phyloP scores from a whole-genome alignment of 1,140 invertebrate genomes.

The Drosophila ironensis region DNA sequence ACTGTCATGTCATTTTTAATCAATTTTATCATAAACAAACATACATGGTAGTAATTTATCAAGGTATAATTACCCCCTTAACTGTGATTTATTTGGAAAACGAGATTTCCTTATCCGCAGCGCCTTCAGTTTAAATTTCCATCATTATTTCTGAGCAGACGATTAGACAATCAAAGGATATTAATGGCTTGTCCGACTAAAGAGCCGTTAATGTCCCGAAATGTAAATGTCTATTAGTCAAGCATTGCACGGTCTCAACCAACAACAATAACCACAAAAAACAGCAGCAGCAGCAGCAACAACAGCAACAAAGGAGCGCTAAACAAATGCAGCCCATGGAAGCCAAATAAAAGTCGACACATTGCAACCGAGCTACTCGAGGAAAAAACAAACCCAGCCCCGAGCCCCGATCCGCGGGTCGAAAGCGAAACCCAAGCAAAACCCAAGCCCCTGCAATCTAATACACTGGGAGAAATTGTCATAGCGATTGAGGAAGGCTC shows the following conservation, averaged over 20 bases:
- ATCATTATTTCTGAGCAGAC: background rate
- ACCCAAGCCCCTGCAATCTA: slow-evolving; percentile 13
- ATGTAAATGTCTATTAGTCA: slow-evolving; percentile 60
- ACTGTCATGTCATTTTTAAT: too few species aligned
- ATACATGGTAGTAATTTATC: too few species aligned
- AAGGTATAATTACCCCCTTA: too few species aligned
- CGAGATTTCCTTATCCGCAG: background rate
- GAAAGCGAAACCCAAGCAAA: slow-evolving; percentile 28
- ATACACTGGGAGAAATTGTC: background rate
- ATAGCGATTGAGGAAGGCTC: too few species aligned
- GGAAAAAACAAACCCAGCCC: slow-evolving; percentile 16
- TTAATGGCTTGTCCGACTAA: slow-evolving; percentile 57
- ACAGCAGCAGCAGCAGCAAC: slow-evolving; percentile 4
- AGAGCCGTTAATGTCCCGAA: slow-evolving; percentile 40
- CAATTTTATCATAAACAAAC: too few species aligned
- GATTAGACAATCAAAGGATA: too few species aligned
- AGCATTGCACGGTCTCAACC: background rate
- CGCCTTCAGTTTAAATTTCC: background rate
- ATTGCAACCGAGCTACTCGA: slow-evolving; percentile 35
- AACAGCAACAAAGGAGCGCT: slow-evolving; percentile 20
- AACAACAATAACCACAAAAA: slow-evolving; percentile 2
- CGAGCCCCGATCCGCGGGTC: background rate
- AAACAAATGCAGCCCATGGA: slow-evolving; percentile 45
- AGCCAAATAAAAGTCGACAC: slow-evolving; percentile 70
- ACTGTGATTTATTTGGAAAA: slow-evolving; percentile 1